Evolutionary conservation across 2,113 vertebrate genomes (phyloP).

Genomic region (Leucosticte australis): DNA sequence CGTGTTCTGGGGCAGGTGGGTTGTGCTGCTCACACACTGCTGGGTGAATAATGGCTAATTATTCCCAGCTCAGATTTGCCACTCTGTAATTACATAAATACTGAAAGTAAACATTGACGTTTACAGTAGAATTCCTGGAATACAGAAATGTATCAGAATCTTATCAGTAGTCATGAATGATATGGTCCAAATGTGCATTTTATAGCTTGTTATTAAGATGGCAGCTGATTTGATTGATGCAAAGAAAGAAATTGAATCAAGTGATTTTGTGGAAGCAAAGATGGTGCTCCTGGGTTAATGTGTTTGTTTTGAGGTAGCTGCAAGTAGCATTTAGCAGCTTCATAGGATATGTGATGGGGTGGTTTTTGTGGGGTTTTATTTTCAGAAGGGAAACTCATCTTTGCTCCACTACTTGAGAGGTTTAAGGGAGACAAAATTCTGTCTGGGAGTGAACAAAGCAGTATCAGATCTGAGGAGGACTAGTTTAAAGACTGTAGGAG

Average conservation of each 20-base stretch:
- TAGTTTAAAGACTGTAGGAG: neutral
- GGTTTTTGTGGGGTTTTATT: neutral
- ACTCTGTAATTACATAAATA: neutral
- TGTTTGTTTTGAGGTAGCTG: neutral
- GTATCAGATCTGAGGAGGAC: neutral
- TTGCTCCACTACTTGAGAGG: neutral
- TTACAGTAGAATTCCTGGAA: constrained; percentile 1
- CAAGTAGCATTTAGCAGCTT: neutral
- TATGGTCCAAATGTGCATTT: neutral
- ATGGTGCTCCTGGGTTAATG: neutral
- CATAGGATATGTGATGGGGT: neutral
- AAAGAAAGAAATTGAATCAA: neutral
- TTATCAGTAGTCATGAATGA: neutral
- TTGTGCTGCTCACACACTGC: neutral
- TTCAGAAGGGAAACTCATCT: neutral
- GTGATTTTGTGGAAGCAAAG: neutral
- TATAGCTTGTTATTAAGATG: neutral
- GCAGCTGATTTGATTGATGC: neutral
- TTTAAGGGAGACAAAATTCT: neutral
- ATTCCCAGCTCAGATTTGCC: neutral
- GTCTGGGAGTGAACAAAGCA: neutral
- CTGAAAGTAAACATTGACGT: neutral
- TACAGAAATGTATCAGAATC: neutral
- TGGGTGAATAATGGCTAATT: neutral
- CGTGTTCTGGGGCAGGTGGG: neutral